Evolutionary conservation across 2,113 vertebrate species (phyloP).

Genomic region (Arothron firmamentum): DNA sequence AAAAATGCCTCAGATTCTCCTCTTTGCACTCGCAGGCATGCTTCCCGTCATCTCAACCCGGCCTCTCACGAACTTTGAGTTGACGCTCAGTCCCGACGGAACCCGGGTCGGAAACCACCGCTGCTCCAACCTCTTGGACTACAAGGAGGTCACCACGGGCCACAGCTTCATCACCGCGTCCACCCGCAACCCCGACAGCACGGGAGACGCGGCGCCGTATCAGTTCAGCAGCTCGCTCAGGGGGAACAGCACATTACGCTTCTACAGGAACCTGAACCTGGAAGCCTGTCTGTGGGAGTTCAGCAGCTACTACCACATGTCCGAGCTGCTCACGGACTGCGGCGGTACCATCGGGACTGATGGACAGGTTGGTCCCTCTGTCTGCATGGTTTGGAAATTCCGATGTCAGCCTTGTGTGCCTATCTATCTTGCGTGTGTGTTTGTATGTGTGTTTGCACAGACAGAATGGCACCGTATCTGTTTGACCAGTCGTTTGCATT

Average conservation of each 20-base stretch:
- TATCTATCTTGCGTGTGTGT: slow-evolving; percentile 26
- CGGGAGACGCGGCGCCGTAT: slow-evolving; percentile 82
- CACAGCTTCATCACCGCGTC: slow-evolving; percentile 84
- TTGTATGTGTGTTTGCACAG: slow-evolving; percentile 23
- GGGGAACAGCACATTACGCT: slow-evolving; percentile 81
- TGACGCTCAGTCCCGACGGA: slow-evolving; percentile 90
- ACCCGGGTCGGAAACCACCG: slow-evolving; percentile 88
- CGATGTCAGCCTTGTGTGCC: slow-evolving; percentile 33
- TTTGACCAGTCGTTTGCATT: slow-evolving; percentile 40
- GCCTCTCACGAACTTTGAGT: slow-evolving; percentile 88
- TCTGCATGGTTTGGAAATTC: slow-evolving; percentile 23
- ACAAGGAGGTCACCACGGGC: slow-evolving; percentile 84
- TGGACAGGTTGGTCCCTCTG: slow-evolving; percentile 69
- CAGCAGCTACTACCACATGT: slow-evolving; percentile 90
- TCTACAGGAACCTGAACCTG: slow-evolving; percentile 89
- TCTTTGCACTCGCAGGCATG: slow-evolving; percentile 78
- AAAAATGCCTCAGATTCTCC: background rate
- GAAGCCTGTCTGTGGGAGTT: slow-evolving; percentile 96
- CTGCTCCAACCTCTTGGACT: slow-evolving; percentile 91
- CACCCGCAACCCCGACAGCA: slow-evolving; percentile 74
- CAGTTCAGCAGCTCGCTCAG: slow-evolving; percentile 81
- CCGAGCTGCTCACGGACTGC: slow-evolving; percentile 89
- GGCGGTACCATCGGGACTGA: slow-evolving; percentile 85
- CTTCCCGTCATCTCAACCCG: slow-evolving; percentile 90
- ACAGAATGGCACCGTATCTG: slow-evolving; percentile 37